Base-by-base conservation (phyloP, 2,113 vertebrate genomes). In the Stigmatopora argus region DNA sequence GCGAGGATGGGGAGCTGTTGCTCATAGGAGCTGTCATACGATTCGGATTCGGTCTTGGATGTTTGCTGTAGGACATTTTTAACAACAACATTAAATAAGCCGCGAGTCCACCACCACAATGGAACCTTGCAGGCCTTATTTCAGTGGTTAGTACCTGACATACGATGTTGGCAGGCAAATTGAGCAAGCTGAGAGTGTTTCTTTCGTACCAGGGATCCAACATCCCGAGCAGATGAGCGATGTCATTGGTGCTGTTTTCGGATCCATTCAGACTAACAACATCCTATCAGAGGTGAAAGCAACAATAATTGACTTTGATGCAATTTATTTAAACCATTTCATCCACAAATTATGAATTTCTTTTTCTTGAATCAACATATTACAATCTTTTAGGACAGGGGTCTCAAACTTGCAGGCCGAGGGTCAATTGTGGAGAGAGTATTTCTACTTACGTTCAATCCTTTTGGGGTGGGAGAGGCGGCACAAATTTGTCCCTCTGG, bases 121-220 rank as follows among this genome's bases (percentile, higher is more conserved):
- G 19, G 19, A 14, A 55, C 13, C 23, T 61, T 56, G 55, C 14
- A 1, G 41, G 10, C 8, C 9, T 7, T 15, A 7, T 34, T 13
- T 59, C 64, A 12, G 47, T 3, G 11, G 13, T 21, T 21, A 75
- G 4, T 84, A 98, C 96, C 94, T 97, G 93, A 82, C 96, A 98
- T 70, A 98, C 85, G 23, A 97, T 92, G 0, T 86, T 89, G 34
- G 91, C 82, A 2, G 96, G 94, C 53, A 99, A 82, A 73, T 93
- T 90, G 76, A 98, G 93, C 74, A 99, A 88, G 67, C 92, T 94
- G 13, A 94, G 90, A 26, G 94, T 91, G 2, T 99, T 99, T 66
- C 95, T 92, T 78, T 97, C 91, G 45, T 99, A 99, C 96, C 96
- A 99, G 13, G 96, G 95, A 78, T 98, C 96, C 78, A 98, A 82